Evolutionary conservation across 1,140 invertebrate species (phyloP).

Genomic region (Drosophila santomea): DNA sequence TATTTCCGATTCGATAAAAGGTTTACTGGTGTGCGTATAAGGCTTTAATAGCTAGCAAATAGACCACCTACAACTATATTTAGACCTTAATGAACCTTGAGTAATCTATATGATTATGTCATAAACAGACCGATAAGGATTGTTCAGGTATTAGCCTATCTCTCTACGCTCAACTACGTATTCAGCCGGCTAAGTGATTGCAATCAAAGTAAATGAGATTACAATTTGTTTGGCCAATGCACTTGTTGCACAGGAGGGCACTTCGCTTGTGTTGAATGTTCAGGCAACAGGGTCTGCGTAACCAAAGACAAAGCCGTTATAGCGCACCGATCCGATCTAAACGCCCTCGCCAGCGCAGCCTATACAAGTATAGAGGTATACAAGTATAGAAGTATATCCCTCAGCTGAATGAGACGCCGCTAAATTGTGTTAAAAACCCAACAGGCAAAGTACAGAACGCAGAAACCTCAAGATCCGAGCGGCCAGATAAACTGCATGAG

Average conservation of each 20-base stretch:
- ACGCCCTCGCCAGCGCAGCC: not conserved
- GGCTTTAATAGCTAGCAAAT: not conserved
- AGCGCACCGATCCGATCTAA: conserved; percentile 13
- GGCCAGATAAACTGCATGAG: conserved; percentile 61
- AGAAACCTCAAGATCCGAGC: conserved; percentile 78
- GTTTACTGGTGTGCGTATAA: not conserved
- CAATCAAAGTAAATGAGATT: conserved; percentile 70
- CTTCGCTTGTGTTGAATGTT: conserved; percentile 42
- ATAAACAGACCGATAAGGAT: conserved; percentile 1
- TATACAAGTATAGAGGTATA: not conserved
- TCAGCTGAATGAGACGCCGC: conserved; percentile 42
- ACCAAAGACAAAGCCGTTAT: conserved; percentile 66
- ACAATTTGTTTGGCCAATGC: conserved; percentile 59
- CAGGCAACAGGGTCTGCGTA: conserved; percentile 40
- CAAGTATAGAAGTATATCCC: not conserved
- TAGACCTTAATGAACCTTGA: not conserved
- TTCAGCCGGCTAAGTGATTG: conserved; percentile 38
- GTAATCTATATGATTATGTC: conserved; percentile 8
- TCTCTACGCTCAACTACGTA: not conserved
- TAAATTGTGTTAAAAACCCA: conserved; percentile 81
- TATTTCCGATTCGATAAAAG: not conserved
- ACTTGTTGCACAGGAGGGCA: conserved; percentile 18
- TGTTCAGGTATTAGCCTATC: not conserved
- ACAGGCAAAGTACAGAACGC: conserved; percentile 74
- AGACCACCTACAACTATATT: not conserved